Base-by-base conservation (phyloP, 1,140 invertebrate species). In the Pogonus chalceus region DNA sequence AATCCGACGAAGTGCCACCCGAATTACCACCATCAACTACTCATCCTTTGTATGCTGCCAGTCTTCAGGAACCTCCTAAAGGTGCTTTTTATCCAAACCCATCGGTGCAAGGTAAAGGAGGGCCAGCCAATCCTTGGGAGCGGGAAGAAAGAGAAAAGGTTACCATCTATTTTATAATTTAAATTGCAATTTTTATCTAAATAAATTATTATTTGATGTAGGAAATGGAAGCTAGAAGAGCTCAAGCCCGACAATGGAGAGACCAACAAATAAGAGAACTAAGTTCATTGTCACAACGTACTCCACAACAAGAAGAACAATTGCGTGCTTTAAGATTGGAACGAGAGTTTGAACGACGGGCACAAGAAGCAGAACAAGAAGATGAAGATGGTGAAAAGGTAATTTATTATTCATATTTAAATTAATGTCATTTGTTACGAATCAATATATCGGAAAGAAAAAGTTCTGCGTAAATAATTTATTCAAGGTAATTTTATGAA, bases 221-320 rank as follows among this genome's bases (percentile, higher is more conserved):
- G 69, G 82, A 88, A 70, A 77, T 81, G 57, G 82, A 83, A 59
- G 76, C 81, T 39, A 71, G 85, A 55, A 72, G 85, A 52, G 83
- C 86, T 63, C 82, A 82, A 7, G 83, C 79, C 0, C 73, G 82
- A 51, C 78, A 81, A 22, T 84, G 79, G 80, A 77, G 88, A 20
- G 91, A 94, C 68, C 87, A 91, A 61, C 87, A 92, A 65, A 92
- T 94, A 24, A 75, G 78, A 0, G 85, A 89, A 58, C 70, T 95
- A 16, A 77, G 85, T 58, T 68, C 76, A 1, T 64, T 89, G 48
- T 70, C 80, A 7, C 78, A 83, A 21, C 72, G 87, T 55, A 85
- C 83, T 2, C 69, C 82, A 0, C 86, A 87, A 61, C 89, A 95
- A 65, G 90, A 90, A 55, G 90, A 95, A 66, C 88, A 92, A 61